Base-by-base conservation (phyloP, 1,140 invertebrate genomes). In the Psilanteris sp. region DNA sequence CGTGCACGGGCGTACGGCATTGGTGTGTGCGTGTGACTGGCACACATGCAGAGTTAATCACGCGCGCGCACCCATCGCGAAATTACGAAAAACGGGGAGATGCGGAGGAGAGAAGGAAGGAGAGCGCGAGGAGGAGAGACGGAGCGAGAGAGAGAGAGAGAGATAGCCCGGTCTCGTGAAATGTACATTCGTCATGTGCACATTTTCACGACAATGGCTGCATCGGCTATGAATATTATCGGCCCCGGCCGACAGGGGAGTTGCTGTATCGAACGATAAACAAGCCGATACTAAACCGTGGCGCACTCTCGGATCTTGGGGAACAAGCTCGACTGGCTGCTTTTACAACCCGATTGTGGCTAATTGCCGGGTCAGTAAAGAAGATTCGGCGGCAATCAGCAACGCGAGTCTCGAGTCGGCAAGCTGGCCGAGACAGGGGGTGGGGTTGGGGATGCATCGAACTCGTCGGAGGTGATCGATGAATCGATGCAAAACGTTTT, bases 131-230 rank as follows among this genome's bases (percentile, higher is more conserved):
- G 43, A 22, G 26, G 29, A 46, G 37, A 41, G 10, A 29, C 5
- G 2, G 18, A 7, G 2, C n/a, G n/a, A n/a, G n/a, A n/a, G n/a
- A n/a, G n/a, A n/a, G 46, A 43, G 36, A 16, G 16, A 26, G 46
- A 55, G 24, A 44, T 22, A 16, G 34, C 24, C 50, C 11, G 64
- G 52, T 66, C 32, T 37, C 39, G 48, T 37, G 48, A 50, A 57
- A 64, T 46, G 18, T 39, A 34, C 29, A 64, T 48, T 59, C 46
- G 70, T 74, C 70, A 66, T 66, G 70, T 59, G 41, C 32, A 54
- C 70, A 61, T 74, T 66, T 59, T 61, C 27, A 36, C 43, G 44
- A 41, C 41, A 54, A 57, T 59, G 54, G 34, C 54, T 59, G 54
- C 44, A 70, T 57, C 32, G 34, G 13, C 46, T 34, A 20, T 43